A percentile compares a stretch with the other conserved stretches of the same genome.
Conservation (phyloP, 2,113 vertebrate genomes). For the Arizona elegans region DNA sequence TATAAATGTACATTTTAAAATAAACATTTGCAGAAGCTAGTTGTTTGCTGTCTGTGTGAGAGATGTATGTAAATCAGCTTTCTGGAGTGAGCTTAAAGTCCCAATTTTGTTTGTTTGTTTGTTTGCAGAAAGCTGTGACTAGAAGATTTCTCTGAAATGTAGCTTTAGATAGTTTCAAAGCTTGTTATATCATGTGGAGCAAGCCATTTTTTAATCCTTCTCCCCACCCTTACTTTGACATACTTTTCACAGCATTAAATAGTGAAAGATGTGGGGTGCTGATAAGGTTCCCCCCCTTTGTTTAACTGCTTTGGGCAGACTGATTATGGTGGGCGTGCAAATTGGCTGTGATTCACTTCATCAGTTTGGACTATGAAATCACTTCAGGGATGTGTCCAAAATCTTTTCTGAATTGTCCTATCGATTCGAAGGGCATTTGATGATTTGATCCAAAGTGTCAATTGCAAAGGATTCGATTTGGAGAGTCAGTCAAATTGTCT, state of each 20-base stretch:
- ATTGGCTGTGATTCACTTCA: not conserved
- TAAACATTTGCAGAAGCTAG: not conserved
- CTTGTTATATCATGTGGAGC: not conserved
- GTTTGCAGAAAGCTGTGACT: not conserved
- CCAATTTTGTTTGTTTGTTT: not conserved
- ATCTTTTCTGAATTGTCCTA: not conserved
- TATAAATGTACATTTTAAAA: not conserved
- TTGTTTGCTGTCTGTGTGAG: not conserved
- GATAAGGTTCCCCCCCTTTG: not conserved
- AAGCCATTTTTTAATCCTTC: not conserved
- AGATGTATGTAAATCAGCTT: not conserved
- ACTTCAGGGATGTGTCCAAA: not conserved
- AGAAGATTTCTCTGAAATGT: not conserved
- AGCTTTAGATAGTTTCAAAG: not conserved
- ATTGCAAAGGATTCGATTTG: not conserved
- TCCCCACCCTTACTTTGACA: not conserved
- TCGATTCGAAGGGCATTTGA: not conserved
- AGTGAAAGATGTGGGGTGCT: not conserved
- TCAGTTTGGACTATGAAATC: not conserved
- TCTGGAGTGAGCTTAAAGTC: not conserved
- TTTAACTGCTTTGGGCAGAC: not conserved
- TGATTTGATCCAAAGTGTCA: not conserved
- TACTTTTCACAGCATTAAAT: not conserved
- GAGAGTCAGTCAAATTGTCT: not conserved
- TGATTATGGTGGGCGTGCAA: not conserved